phyloP scores from a whole-genome alignment of 1,140 invertebrate species.

The Hesperophylax magnus region DNA sequence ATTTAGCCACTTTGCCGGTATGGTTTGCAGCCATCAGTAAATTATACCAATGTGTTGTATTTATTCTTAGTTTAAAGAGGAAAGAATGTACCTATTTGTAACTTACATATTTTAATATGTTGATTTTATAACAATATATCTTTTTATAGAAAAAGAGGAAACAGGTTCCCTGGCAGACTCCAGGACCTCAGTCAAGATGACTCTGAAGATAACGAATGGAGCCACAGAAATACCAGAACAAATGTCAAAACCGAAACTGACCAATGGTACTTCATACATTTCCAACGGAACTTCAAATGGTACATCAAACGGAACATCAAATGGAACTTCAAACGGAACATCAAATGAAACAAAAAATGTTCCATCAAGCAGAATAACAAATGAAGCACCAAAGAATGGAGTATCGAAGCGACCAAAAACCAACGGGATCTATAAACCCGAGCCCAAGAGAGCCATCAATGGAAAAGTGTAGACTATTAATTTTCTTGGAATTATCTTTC shows the following conservation, averaged over 20 bases:
- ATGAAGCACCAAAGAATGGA: too few species aligned
- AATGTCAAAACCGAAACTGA: not conserved
- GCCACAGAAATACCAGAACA: not conserved
- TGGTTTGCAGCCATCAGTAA: too few species aligned
- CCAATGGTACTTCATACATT: not conserved
- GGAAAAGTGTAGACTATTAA: constrained; percentile 49
- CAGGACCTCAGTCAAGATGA: not conserved
- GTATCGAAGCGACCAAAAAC: not conserved
- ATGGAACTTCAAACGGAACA: not conserved
- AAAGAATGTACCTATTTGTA: too few species aligned
- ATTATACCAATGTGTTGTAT: too few species aligned
- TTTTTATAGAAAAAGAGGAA: constrained; percentile 26
- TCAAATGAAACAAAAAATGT: not conserved
- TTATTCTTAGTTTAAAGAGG: too few species aligned
- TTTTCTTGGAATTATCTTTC: not conserved
- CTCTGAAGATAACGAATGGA: constrained; percentile 16
- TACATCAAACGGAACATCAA: not conserved
- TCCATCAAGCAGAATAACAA: too few species aligned
- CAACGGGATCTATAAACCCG: constrained; percentile 35
- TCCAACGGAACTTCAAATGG: not conserved
- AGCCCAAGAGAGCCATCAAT: constrained; percentile 45
- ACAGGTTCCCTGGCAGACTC: not conserved
- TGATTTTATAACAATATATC: too few species aligned
- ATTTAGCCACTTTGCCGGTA: too few species aligned
- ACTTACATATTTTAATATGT: too few species aligned